A percentile compares a stretch with the other conserved stretches of the same genome.
Conservation (phyloP, 2,113 vertebrate genomes). For the Dromiciops gliroides region DNA sequence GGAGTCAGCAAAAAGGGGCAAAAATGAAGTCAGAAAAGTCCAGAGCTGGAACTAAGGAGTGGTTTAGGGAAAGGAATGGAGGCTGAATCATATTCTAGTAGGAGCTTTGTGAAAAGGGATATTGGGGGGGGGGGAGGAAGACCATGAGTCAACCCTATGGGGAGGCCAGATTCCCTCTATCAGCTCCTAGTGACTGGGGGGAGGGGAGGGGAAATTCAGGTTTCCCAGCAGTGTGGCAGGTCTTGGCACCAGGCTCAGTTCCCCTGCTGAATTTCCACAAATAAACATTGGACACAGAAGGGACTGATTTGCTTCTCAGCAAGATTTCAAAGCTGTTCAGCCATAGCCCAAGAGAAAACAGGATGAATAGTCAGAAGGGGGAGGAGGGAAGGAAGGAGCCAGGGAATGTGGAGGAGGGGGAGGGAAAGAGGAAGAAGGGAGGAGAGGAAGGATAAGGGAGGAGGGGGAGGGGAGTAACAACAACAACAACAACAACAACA, state of each 20-base stretch:
- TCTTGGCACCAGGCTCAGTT: conserved; percentile 59
- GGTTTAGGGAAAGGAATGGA: not conserved
- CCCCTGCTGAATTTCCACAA: conserved; percentile 72
- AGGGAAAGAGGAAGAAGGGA: not conserved
- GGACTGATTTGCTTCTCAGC: conserved; percentile 78
- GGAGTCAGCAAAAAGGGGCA: not conserved
- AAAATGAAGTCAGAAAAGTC: conserved; percentile 23
- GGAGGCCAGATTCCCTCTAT: conserved; percentile 58
- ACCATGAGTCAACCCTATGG: not conserved
- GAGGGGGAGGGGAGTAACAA: too few relatives aligned
- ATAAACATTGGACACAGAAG: conserved; percentile 72
- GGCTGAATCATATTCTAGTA: conserved; percentile 28
- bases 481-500: too few relatives aligned
- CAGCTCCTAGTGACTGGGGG: conserved; percentile 23
- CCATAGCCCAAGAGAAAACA: conserved; percentile 68
- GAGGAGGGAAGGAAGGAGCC: too few relatives aligned
- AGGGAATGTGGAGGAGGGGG: too few relatives aligned
- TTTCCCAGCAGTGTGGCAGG: conserved; percentile 75
- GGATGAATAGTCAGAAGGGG: conserved; percentile 55
- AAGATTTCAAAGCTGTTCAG: conserved; percentile 76
- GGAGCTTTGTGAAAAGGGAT: not conserved
- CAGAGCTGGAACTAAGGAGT: not conserved
- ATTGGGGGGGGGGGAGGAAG: not conserved
- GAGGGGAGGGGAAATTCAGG: conserved; percentile 55
- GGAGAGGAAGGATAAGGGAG: not conserved